phyloP scores from a whole-genome alignment of 1,140 invertebrate genomes.

The Mamestra configurata region DNA sequence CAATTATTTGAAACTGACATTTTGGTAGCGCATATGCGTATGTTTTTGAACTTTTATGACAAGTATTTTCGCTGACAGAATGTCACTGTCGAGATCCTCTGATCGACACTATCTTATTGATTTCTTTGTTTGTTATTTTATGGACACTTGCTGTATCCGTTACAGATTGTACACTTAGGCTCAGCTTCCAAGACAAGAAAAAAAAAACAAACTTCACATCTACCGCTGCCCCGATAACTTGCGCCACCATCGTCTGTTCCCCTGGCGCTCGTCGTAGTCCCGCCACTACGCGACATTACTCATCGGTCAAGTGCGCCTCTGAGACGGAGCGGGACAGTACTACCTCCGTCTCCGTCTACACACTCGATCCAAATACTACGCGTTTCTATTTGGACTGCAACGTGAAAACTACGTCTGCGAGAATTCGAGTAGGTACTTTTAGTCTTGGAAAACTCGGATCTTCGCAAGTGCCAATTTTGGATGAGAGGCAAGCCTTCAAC shows the following conservation, averaged over 20 bases:
- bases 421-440: not conserved
- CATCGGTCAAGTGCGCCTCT: slow-evolving; percentile 62
- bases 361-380: slow-evolving; percentile 31
- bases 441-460: not conserved
- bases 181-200: not conserved
- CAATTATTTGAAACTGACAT: no score
- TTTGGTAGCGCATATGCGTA: no score
- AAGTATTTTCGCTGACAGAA: no score
- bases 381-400: slow-evolving; percentile 23
- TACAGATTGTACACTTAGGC: no score
- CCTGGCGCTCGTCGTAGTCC: slow-evolving; percentile 54
- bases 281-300: slow-evolving; percentile 58
- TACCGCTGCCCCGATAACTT: slow-evolving; percentile 15
- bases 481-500: no score
- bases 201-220: not conserved
- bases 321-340: slow-evolving; percentile 54
- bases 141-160: no score
- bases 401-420: slow-evolving; percentile 23
- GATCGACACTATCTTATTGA: no score
- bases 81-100: no score
- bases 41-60: no score
- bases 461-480: not conserved
- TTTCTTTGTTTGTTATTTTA: no score
- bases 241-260: slow-evolving; percentile 38
- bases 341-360: slow-evolving; percentile 44